These are phyloP conservation scores for Macroglossus sobrinus DNA, from an alignment of 2,113 vertebrate genomes.

Conservation along the genomic window DNA sequence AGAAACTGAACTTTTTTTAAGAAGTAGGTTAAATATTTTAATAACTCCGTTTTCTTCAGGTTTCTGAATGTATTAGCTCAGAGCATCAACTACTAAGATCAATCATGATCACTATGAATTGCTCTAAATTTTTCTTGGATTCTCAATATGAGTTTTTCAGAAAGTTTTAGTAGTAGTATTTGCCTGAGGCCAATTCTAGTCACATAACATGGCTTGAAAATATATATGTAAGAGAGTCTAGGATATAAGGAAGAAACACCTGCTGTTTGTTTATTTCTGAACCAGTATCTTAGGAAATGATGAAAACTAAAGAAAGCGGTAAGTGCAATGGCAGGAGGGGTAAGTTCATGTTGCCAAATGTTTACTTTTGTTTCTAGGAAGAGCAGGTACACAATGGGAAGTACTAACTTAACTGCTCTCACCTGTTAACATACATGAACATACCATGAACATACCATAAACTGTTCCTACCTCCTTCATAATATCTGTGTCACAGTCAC, in stretches of 20 bases:
- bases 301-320: not conserved
- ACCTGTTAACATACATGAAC: no score
- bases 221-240: not conserved
- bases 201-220: not conserved
- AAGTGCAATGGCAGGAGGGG: not conserved
- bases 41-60: not conserved
- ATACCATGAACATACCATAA: not conserved
- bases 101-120: not conserved
- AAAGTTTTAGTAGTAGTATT: not conserved
- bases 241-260: not conserved
- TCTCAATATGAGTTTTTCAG: not conserved
- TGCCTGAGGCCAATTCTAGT: not conserved
- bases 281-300: not conserved
- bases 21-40: not conserved
- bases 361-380: constrained; percentile 7
- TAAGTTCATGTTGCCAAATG: not conserved
- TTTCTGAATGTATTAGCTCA: not conserved
- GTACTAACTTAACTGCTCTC: not conserved
- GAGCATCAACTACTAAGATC: not conserved
- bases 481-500: constrained; percentile 22
- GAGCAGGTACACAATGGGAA: not conserved
- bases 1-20: not conserved
- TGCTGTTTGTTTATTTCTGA: not conserved
- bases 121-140: not conserved
- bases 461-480: constrained; percentile 33